Percentiles rank a stretch among this genome's conserved stretches.
Conservation (phyloP, 92 coral and sea anemone species). For the Porites divaricata region DNA sequence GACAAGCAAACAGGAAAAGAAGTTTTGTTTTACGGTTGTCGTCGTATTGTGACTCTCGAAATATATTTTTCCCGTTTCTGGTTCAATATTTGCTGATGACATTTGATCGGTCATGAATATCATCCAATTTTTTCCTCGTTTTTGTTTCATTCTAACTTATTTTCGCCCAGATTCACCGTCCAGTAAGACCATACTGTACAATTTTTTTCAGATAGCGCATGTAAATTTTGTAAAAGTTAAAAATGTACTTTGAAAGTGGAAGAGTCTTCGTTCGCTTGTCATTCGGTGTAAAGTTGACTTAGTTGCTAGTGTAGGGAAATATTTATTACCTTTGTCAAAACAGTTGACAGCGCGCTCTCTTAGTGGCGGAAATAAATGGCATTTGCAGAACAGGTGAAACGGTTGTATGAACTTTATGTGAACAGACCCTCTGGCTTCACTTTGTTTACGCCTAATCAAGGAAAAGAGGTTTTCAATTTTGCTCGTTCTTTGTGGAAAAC, state of each 20-base stretch:
- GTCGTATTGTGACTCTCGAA: background rate
- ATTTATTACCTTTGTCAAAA: conserved; percentile 33
- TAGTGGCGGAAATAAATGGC: conserved; percentile 65
- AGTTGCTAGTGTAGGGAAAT: conserved; percentile 20
- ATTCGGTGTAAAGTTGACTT: conserved; percentile 27
- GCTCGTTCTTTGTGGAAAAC: conserved; percentile 14
- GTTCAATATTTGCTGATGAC: conserved; percentile 12
- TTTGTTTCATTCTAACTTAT: background rate
- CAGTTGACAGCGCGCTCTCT: conserved; percentile 12
- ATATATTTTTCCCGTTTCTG: conserved; percentile 11
- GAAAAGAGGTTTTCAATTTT: conserved; percentile 51
- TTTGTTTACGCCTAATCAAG: conserved; percentile 67
- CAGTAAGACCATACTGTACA: background rate
- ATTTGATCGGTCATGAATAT: background rate
- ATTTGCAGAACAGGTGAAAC: conserved; percentile 66
- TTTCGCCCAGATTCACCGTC: background rate
- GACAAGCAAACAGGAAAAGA: background rate
- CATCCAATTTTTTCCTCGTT: background rate
- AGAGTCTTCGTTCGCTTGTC: conserved; percentile 13
- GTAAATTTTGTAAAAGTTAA: background rate
- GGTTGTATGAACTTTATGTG: conserved; percentile 58
- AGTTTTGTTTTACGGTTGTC: background rate
- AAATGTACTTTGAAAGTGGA: background rate
- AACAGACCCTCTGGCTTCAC: conserved; percentile 53
- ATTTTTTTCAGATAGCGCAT: background rate